Conservation (phyloP, 2,888 invertebrate species). For the Pardosa pseudoannulata region DNA sequence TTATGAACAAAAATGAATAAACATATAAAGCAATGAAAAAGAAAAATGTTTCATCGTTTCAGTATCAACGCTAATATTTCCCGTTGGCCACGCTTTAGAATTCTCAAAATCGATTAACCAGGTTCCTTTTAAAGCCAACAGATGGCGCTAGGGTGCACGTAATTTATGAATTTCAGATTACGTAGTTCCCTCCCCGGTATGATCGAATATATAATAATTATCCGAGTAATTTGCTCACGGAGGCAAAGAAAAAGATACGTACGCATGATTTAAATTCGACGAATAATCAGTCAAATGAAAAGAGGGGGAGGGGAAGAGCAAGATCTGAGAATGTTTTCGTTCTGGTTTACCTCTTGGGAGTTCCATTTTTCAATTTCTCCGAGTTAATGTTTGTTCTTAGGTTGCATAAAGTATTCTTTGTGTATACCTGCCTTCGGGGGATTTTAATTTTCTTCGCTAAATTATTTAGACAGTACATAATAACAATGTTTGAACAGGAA, state of each 20-base stretch:
- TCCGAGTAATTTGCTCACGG: conserved; percentile 44
- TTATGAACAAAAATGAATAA: too few species aligned
- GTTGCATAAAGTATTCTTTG: conserved; percentile 11
- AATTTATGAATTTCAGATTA: background rate
- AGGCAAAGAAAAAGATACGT: background rate
- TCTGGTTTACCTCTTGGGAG: conserved; percentile 43
- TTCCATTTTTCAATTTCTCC: conserved; percentile 23
- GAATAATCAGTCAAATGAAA: conserved; percentile 40
- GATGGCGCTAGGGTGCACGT: conserved; percentile 32
- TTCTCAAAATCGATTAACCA: too few species aligned
- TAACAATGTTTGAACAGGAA: conserved; percentile 7
- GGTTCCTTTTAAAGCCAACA: conserved; percentile 7
- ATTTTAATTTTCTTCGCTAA: conserved; percentile 52
- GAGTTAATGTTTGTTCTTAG: background rate
- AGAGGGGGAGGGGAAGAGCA: background rate
- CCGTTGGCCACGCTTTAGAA: too few species aligned
- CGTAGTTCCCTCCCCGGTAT: background rate
- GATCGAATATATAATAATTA: conserved; percentile 51
- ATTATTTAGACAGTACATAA: conserved; percentile 34
- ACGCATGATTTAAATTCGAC: conserved; percentile 35
- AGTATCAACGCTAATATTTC: too few species aligned
- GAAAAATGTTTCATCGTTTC: too few species aligned
- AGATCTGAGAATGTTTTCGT: conserved; percentile 36
- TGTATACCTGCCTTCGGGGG: conserved; percentile 19
- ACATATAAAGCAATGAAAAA: too few species aligned